Evolutionary conservation across 2,797 vertebrate species (phyloP), one percentile per base, ranked within the genome.

Genomic region (Chelon auratus): DNA sequence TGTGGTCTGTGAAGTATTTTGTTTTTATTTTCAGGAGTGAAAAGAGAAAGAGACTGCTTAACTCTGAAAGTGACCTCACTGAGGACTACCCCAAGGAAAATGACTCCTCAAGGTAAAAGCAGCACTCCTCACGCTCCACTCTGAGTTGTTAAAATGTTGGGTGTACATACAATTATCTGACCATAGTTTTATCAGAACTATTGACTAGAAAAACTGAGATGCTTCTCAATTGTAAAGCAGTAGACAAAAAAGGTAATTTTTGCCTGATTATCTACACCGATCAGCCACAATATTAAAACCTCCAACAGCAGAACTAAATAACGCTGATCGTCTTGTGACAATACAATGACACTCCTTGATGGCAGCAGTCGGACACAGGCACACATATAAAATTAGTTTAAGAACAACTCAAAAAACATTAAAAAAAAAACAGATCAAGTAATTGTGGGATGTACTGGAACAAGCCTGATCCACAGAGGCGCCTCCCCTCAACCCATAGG

Each of bases 71-170:
- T 72, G 97, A 98, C 82, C 82, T 98, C 69, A 95, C 90, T 18
- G 97, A 99, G 89, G 97, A 99, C 90, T 99, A 99, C 86, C 97
- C 98, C 72, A 99, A 99, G 91, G 98, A 99, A 92, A 99, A 99
- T 59, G 97, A 99, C 93, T 98, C 97, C 5, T 98, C 97, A 4
- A 97, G 97, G 98, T 99, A 92, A 87, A 54, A 18, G 40, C 20
- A 13, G 22, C 22, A 53, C 1, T 1, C 20, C 1, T 50, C 26
- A 9, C 30, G 53, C 36, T 10, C 11, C 8, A 15, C 2, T 15
- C 13, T 58, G 3, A 48, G 14, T 39, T 50, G 12, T 24, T n/a
- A 12, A 39, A 2, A 1, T 54, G 15, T 45, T 62, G 36, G 20
- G 9, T 40, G 47, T 17, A 33, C 55, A 57, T 4, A 9, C 2